Base-by-base conservation (phyloP, 2,797 vertebrate genomes). In the Silurus lanzhouensis region DNA sequence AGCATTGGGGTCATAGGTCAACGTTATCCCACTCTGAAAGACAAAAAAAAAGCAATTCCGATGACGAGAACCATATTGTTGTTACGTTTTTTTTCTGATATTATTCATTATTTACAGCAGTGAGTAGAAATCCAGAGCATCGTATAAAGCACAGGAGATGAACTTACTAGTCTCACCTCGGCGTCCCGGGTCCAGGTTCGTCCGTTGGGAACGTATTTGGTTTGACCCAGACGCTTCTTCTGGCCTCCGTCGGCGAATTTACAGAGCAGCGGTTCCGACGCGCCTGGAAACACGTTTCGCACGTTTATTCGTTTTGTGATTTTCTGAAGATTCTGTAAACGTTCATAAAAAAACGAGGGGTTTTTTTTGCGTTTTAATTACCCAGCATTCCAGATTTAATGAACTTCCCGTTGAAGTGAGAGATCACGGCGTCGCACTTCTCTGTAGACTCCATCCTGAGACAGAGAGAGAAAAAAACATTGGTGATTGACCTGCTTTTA, bases 371-470 rank as follows among this genome's bases (percentile, higher is more conserved):
- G 48, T 78, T n/a, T 87, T 85, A 94, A 96, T 87, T 96, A 99
- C 98, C 97, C 93, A 98, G 95, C 93, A 96, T 96, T 95, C 98
- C 97, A 83, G 97, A 95, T 94, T 99, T 99, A 93, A 99, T 98
- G 92, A 98, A 99, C 93, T 99, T 99, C 89, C 98, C 98, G 88
- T 99, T 99, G 94, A 99, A 99, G 95, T 99, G 97, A 93, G 97
- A 96, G 93, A 99, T 99, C 91, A 99, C 98, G 0, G 97, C 96
- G 87, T 99, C 98, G 88, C 98, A 99, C 96, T 99, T 99, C 94
- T 99, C 98, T 90, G 98, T 99, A 87, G 98, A 99, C 94, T 99
- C 98, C 98, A 99, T 99, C 93, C 87, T 88, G 46, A 91, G 25
- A 82, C 66, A 82, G n/a, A 20, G 67, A 19, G 76, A 84, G 31